Evolutionary conservation across 2,113 vertebrate species (phyloP).

Genomic region (Oryzias curvinotus): DNA sequence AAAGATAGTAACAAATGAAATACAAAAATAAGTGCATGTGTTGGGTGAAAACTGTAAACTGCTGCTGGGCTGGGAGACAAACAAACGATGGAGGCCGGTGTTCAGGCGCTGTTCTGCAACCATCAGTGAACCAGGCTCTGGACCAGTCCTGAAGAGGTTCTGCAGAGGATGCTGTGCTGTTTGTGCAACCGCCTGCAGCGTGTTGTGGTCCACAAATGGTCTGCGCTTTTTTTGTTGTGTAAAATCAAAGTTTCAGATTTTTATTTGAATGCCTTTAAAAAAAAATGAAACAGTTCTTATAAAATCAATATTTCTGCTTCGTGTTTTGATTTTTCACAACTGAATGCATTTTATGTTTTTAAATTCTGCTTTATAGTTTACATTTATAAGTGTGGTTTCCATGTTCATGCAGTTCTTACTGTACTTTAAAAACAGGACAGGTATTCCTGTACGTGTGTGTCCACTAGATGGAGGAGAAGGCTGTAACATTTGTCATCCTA

Average conservation of each 20-base stretch:
- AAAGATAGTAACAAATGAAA: too few species aligned
- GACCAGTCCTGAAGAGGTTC: slow-evolving; percentile 47
- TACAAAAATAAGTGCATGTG: too few species aligned
- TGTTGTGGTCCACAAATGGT: slow-evolving; percentile 60
- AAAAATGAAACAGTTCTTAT: slow-evolving; percentile 69
- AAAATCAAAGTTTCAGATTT: slow-evolving; percentile 46
- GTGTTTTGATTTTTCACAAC: background rate
- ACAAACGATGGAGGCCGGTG: too few species aligned
- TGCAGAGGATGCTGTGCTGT: slow-evolving; percentile 55
- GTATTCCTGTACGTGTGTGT: background rate
- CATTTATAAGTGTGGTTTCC: background rate
- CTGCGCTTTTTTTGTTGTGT: slow-evolving; percentile 67
- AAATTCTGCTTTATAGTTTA: background rate
- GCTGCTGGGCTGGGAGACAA: too few species aligned
- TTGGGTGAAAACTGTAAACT: too few species aligned
- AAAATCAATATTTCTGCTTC: background rate
- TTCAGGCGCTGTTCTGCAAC: too few species aligned
- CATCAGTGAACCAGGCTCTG: slow-evolving; percentile 20
- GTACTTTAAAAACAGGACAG: background rate
- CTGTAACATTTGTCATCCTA: slow-evolving; percentile 15
- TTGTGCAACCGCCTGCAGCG: slow-evolving; percentile 51
- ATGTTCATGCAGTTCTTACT: background rate
- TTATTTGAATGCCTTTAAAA: slow-evolving; percentile 63
- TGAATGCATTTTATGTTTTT: background rate
- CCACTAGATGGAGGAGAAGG: slow-evolving; percentile 48